These are phyloP conservation scores for Gymnopithys bicolor DNA, from an alignment of 2,797 vertebrate genomes.

Conservation along the genomic window DNA sequence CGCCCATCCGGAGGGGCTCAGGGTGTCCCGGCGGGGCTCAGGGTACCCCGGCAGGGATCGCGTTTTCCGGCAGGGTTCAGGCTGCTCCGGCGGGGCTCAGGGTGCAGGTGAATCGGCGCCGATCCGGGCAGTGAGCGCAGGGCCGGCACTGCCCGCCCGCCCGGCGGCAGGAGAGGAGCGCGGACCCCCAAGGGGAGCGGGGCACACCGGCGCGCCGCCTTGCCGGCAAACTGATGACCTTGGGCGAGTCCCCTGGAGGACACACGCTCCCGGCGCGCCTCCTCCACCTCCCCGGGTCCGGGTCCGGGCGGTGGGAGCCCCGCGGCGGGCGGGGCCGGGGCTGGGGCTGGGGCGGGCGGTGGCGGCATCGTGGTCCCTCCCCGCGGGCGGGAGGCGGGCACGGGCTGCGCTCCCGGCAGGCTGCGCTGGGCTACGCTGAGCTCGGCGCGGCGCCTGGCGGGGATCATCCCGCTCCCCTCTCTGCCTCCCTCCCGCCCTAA, in stretches of 20 bases:
- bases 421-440: constrained; percentile 51
- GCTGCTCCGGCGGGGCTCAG: neutral
- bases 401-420: neutral
- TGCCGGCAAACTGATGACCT: neutral
- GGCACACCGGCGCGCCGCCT: neutral
- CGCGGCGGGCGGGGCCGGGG: neutral
- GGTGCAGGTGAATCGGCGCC: neutral
- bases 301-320: neutral
- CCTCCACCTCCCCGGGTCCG: rapidly evolving
- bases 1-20: neutral
- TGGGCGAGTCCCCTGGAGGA: neutral
- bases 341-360: neutral
- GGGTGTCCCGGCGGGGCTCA: neutral
- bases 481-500: neutral
- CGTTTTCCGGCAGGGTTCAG: neutral
- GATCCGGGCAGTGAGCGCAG: rapidly evolving
- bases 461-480: neutral
- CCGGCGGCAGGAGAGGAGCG: neutral
- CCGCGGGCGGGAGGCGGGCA: neutral
- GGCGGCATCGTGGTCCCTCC: neutral
- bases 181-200: too few relatives aligned
- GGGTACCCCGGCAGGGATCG: too few relatives aligned
- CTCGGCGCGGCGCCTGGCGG: constrained; percentile 21
- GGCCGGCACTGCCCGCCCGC: neutral
- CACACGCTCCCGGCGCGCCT: too few relatives aligned